A percentile compares a stretch with the other conserved stretches of the same genome.
These are phyloP conservation scores for Mechanitis mazaeus DNA, from an alignment of 2,888 invertebrate genomes.

Conservation along the genomic window DNA sequence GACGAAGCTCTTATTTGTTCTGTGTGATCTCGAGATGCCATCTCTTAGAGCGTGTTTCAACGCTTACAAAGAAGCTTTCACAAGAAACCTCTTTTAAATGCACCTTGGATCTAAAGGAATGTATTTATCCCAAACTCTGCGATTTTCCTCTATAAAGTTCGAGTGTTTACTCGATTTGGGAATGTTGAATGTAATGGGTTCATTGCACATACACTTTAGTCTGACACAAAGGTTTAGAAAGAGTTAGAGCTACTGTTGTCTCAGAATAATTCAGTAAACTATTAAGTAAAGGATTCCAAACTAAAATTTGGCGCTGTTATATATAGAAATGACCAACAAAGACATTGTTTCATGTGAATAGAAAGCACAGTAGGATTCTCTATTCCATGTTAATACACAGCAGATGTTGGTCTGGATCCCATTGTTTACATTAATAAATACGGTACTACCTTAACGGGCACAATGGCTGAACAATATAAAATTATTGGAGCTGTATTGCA, in stretches of 20 bases:
- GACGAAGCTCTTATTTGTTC: conserved; percentile 22
- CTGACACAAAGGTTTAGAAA: background rate
- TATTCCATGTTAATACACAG: conserved; percentile 16
- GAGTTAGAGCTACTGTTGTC: background rate
- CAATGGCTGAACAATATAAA: conserved; percentile 33
- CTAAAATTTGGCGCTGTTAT: too few species aligned
- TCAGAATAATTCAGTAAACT: background rate
- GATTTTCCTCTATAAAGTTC: conserved; percentile 15
- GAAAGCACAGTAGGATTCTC: conserved; percentile 5
- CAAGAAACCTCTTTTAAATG: conserved; percentile 24
- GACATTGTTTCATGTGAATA: conserved; percentile 1
- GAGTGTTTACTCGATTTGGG: conserved; percentile 3
- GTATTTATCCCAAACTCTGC: conserved; percentile 19
- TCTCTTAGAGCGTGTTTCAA: conserved; percentile 18
- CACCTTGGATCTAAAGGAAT: conserved; percentile 23
- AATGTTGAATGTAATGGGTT: conserved; percentile 2
- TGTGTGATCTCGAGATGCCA: conserved; percentile 17
- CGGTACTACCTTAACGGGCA: conserved; percentile 28
- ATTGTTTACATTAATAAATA: conserved; percentile 35
- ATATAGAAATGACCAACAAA: background rate
- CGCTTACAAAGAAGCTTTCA: conserved; percentile 21
- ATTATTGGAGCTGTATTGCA: conserved; percentile 31
- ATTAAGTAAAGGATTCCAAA: too few species aligned
- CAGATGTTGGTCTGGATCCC: conserved; percentile 22
- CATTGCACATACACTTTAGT: conserved; percentile 1